Conservation (phyloP, 2,888 invertebrate species). For the Pyrocoelia pectoralis region DNA sequence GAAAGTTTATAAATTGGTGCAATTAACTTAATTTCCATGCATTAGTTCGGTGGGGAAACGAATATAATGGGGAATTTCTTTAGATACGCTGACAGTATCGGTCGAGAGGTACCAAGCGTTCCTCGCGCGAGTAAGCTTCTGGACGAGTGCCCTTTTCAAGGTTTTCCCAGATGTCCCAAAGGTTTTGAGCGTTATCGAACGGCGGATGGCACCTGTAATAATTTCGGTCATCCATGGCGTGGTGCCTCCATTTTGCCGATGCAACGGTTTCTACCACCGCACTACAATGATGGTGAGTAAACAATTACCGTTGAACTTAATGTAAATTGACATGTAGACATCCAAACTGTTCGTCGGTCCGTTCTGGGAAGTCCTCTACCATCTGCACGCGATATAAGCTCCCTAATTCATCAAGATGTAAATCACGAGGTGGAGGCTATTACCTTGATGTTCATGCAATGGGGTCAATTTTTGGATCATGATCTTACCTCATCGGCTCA, state of each 20-base stretch:
- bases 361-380: slow-evolving; percentile 70
- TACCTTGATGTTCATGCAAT: slow-evolving; percentile 86
- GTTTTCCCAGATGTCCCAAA: slow-evolving; percentile 73
- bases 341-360: slow-evolving; percentile 66
- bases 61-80: neutral
- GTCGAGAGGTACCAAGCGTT: slow-evolving; percentile 46
- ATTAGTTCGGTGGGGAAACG: neutral
- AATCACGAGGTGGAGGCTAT: slow-evolving; percentile 72
- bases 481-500: slow-evolving; percentile 84
- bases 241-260: slow-evolving; percentile 86
- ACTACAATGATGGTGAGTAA: slow-evolving; percentile 77
- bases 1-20: slow-evolving; percentile 17
- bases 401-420: slow-evolving; percentile 70
- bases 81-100: slow-evolving; percentile 40
- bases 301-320: slow-evolving; percentile 46
- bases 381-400: slow-evolving; percentile 79
- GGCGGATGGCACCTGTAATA: slow-evolving; percentile 91
- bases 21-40: neutral
- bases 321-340: slow-evolving; percentile 43
- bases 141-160: slow-evolving; percentile 73
- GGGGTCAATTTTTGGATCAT: slow-evolving; percentile 92
- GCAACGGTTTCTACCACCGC: slow-evolving; percentile 80
- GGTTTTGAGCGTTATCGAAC: slow-evolving; percentile 80
- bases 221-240: slow-evolving; percentile 77
- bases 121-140: slow-evolving; percentile 63